phyloP scores from a whole-genome alignment of 2,797 vertebrate species.

The Malacoraja senta region DNA sequence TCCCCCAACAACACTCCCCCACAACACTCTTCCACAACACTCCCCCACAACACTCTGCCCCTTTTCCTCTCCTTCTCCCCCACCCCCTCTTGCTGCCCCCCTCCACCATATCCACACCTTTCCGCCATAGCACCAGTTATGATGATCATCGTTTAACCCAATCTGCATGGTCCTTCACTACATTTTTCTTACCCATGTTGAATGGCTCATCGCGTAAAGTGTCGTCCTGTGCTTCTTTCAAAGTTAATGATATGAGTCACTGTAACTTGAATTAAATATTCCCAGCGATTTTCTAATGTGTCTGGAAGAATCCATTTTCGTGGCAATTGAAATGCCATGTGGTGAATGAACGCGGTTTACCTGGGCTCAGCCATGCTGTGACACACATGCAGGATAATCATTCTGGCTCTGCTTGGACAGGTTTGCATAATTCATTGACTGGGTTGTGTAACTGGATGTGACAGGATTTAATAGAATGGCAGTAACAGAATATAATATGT shows the following conservation, averaged over 20 bases:
- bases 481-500: constrained; percentile 18
- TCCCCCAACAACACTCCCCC: too few species aligned
- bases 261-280: constrained; percentile 13
- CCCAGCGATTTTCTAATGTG: neutral
- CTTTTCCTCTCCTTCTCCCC: neutral
- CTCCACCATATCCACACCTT: too few species aligned
- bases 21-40: too few species aligned
- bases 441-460: constrained; percentile 29
- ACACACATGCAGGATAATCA: constrained; percentile 20
- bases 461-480: constrained; percentile 16
- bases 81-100: too few species aligned
- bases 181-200: neutral
- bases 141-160: neutral
- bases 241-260: constrained; percentile 13
- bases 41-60: too few species aligned
- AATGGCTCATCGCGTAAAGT: neutral
- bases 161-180: neutral
- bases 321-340: neutral
- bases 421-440: constrained; percentile 19
- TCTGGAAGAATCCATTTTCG: constrained; percentile 1
- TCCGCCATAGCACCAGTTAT: too few species aligned
- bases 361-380: constrained; percentile 23
- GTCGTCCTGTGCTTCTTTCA: neutral
- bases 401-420: neutral
- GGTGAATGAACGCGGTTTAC: neutral